Evolutionary conservation across 2,797 vertebrate genomes (phyloP).

Genomic region (Hozukius guyotensis): DNA sequence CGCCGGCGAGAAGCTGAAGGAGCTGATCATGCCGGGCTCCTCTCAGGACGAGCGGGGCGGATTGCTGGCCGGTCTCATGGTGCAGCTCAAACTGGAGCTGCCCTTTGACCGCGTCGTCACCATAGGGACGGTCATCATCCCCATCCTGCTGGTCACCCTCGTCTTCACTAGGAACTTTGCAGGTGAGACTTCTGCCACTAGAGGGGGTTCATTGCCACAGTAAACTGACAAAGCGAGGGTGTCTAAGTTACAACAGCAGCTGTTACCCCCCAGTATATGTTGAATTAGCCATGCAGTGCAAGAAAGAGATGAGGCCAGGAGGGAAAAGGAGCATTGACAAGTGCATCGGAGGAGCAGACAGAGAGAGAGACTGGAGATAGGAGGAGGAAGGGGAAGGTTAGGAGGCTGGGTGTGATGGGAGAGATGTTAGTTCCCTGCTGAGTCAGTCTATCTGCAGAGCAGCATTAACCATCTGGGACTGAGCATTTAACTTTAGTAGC

Average conservation of each 20-base stretch:
- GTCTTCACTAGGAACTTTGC: slow-evolving; percentile 99
- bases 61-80: slow-evolving; percentile 91
- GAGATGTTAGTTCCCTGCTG: slow-evolving; percentile 68
- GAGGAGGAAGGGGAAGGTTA: neutral
- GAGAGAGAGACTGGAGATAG: slow-evolving; percentile 3
- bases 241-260: neutral
- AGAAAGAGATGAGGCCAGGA: slow-evolving; percentile 13
- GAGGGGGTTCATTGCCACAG: slow-evolving; percentile 8
- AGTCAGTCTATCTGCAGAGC: slow-evolving; percentile 80
- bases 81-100: slow-evolving; percentile 97
- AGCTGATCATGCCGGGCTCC: slow-evolving; percentile 95
- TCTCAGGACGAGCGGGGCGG: slow-evolving; percentile 94
- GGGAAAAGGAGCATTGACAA: neutral
- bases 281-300: neutral
- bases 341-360: neutral
- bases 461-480: slow-evolving; percentile 68
- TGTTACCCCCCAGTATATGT: neutral
- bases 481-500: slow-evolving; percentile 57
- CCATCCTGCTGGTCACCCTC: slow-evolving; percentile 96
- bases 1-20: slow-evolving; percentile 98
- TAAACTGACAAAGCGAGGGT: neutral
- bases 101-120: slow-evolving; percentile 98
- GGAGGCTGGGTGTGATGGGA: slow-evolving; percentile 12
- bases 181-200: slow-evolving; percentile 85
- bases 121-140: slow-evolving; percentile 97